Base-by-base conservation (phyloP, 1,140 invertebrate species). In the Drosophila sproati region DNA sequence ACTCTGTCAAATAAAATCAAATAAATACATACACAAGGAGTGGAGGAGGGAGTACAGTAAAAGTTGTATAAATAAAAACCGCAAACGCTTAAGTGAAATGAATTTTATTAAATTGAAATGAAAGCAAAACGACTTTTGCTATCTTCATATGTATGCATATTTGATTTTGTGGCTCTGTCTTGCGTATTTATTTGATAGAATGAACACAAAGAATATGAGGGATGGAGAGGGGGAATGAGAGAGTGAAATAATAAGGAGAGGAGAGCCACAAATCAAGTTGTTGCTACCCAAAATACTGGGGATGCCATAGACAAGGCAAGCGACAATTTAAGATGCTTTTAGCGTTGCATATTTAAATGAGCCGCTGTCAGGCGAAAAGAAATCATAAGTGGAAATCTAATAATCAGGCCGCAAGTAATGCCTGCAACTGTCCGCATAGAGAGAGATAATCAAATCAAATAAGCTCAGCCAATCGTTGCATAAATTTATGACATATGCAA, bases 401-500 rank as follows among this genome's bases (percentile, higher is more conserved):
- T 88, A 88, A 80, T 52, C 41, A 47, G 60, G 43, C 54, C 50
- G 48, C 48, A 75, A 37, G 61, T 51, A 51, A 63, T 48, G 59
- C 56, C 64, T 59, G 12, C 29, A 12, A 55, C 12, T 35, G n/a
- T 37, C 29, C 5, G 43, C 29, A 34, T 20, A 28, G 3, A 34
- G 3, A 1, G 32, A 10, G 73, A 59, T 68, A 62, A 83, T 80
- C 78, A 85, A 89, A 89, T 89, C 80, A 82, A 89, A 89, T 89
- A 52, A 79, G 80, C 81, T 76, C 78, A 81, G 68, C 80, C 85
- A 89, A 88, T 85, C 85, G 85, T 85, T 66, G 77, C 77, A 85
- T 76, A 73, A 89, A 89, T 80, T 72, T 78, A 85, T 88, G 80
- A 72, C 80, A 89, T 78, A 73, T 89, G 80, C 34, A 82, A 70